phyloP scores from a whole-genome alignment of 2,888 invertebrate genomes.

The Adela reaumurella region DNA sequence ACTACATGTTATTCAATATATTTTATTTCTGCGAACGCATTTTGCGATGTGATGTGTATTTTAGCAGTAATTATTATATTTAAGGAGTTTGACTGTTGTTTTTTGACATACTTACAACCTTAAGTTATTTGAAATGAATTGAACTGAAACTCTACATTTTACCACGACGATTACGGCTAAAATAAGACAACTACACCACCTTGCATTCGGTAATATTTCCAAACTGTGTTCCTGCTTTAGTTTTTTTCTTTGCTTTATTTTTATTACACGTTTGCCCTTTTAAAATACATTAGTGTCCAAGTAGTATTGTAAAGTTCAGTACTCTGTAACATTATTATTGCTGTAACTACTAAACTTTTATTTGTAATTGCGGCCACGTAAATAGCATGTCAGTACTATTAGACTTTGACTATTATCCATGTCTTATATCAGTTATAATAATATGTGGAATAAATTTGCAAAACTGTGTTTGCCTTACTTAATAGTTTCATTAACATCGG shows the following conservation, averaged over 20 bases:
- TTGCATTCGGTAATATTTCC: constrained; percentile 50
- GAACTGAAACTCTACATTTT: constrained; percentile 23
- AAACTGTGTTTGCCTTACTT: constrained; percentile 59
- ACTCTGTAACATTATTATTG: constrained; percentile 49
- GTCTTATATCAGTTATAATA: constrained; percentile 49
- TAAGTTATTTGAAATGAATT: constrained; percentile 48
- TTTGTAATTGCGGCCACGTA: constrained; percentile 49
- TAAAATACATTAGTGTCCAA: constrained; percentile 51
- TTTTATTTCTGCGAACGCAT: constrained; percentile 78
- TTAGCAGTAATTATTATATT: constrained; percentile 59
- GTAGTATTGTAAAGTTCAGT: constrained; percentile 53
- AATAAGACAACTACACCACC: constrained; percentile 29
- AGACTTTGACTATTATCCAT: constrained; percentile 49
- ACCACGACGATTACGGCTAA: constrained; percentile 44
- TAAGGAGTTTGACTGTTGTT: constrained; percentile 58
- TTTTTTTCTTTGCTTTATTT: constrained; percentile 47
- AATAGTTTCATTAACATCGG: constrained; percentile 12
- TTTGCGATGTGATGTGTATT: constrained; percentile 68
- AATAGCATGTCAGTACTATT: constrained; percentile 52
- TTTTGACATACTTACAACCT: constrained; percentile 56
- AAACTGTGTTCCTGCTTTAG: constrained; percentile 55
- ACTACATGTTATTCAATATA: constrained; percentile 66
- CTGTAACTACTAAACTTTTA: constrained; percentile 46
- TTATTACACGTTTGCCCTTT: constrained; percentile 46
- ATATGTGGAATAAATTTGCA: constrained; percentile 57